Evolutionary conservation across 2,797 vertebrate species (phyloP).

Genomic region (Pseudopleuronectes americanus): DNA sequence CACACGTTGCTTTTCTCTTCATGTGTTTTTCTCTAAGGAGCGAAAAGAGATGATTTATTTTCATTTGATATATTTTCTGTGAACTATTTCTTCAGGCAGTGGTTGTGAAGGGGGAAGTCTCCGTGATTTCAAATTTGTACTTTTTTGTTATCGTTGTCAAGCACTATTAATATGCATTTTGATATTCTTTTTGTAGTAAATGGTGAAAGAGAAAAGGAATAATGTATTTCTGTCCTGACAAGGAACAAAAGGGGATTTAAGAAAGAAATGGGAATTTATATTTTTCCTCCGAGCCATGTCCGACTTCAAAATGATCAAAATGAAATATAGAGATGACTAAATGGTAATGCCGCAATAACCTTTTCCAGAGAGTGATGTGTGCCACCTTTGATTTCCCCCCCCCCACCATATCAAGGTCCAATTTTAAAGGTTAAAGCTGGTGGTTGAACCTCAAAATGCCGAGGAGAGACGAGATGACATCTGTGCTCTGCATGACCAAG

Average conservation of each 20-base stretch:
- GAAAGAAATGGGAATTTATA: neutral
- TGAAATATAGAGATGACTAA: slow-evolving; percentile 64
- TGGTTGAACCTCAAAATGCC: slow-evolving; percentile 50
- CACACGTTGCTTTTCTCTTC: neutral
- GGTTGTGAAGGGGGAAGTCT: neutral
- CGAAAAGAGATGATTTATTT: neutral
- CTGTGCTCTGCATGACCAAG: slow-evolving; percentile 48
- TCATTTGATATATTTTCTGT: slow-evolving; percentile 10
- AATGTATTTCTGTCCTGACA: no score
- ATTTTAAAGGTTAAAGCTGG: slow-evolving; percentile 78
- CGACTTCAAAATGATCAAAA: slow-evolving; percentile 50
- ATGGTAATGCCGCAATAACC: slow-evolving; percentile 79
- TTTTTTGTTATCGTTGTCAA: neutral
- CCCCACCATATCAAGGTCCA: slow-evolving; percentile 48
- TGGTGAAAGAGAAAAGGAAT: neutral
- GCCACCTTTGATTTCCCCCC: slow-evolving; percentile 62
- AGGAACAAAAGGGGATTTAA: no score
- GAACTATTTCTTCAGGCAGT: slow-evolving; percentile 3
- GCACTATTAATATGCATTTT: neutral
- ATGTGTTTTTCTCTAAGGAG: neutral
- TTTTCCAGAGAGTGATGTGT: slow-evolving; percentile 74
- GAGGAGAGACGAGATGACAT: slow-evolving; percentile 33
- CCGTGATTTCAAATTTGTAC: neutral
- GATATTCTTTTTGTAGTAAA: neutral
- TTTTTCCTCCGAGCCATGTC: slow-evolving; percentile 27